Base-by-base conservation (phyloP, 2,888 invertebrate species). In the Steinernema carpocapsae region DNA sequence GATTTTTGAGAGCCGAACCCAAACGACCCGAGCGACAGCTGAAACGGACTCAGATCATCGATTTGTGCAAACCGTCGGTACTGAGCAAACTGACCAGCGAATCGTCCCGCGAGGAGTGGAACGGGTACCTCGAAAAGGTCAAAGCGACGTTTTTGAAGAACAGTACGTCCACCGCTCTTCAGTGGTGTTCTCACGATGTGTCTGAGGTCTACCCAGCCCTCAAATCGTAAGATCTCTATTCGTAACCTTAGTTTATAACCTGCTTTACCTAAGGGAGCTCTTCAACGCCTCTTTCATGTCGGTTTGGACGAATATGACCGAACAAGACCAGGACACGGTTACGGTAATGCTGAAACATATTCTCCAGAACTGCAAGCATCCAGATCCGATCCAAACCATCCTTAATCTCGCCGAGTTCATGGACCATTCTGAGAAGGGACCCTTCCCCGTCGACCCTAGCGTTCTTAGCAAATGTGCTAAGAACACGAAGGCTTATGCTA, bases 251-350 rank as follows among this genome's bases (percentile, higher is more conserved):
- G 37, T 22, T 32, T 12, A 14, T 24, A 32, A 19, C 17, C 24
- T 24, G 19, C 6, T n/a, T 37, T 10, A 37, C 72, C 78, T 51
- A 56, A 90, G 95, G 71, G 97, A 99, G 88, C 89, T 99, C 37
- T 99, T 99, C 88, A 97, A 99, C 89, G 97, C 97, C 0, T 97
- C 97, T 0, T 99, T 99, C 88, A 95, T 99, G 10, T 97, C 97
- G 0, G 97, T 97, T 88, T 99, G 99, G 99, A 94, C 95, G 0
- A 97, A 97, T 88, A 89, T 99, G 32, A 92, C 92, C 73, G 92
- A 92, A 46, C 90, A 91, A 0, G 92, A 93, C 75, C 94, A 95
- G 79, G 91, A 92, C 51, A 94, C 95, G 85, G 90, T 99, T 1
- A 93, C 96, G 10, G 91, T 91, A 72, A 94, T 94, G 42, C 89